A percentile compares a stretch with the other conserved stretches of the same genome.
phyloP scores from a whole-genome alignment of 53 echinoderm and acorn worm species.

The Temnopleurus reevesii region DNA sequence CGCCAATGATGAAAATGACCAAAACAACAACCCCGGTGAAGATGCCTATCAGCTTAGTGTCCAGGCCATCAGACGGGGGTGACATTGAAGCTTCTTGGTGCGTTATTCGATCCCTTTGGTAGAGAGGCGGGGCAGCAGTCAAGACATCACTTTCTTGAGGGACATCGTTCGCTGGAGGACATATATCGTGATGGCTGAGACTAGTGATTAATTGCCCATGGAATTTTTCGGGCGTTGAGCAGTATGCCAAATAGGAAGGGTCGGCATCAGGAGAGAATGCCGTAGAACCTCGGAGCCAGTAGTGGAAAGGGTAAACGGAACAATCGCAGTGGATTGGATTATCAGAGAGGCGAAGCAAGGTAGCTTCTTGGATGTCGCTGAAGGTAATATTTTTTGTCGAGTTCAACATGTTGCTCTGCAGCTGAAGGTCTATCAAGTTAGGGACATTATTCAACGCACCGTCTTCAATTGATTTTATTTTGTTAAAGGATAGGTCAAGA shows the following conservation, averaged over 20 bases:
- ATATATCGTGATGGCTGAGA: slow-evolving; percentile 26
- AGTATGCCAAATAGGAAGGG: neutral
- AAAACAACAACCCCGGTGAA: neutral
- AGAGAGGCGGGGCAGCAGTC: neutral
- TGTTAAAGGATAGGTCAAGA: slow-evolving; percentile 38
- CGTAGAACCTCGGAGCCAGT: slow-evolving; percentile 31
- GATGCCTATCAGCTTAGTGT: neutral
- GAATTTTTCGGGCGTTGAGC: neutral
- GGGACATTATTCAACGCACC: neutral
- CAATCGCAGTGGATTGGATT: slow-evolving; percentile 51
- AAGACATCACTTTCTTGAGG: too few relatives aligned
- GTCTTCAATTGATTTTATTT: slow-evolving; percentile 18
- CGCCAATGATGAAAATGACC: neutral
- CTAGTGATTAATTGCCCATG: neutral
- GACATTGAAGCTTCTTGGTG: neutral
- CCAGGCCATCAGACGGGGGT: neutral
- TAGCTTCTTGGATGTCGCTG: neutral
- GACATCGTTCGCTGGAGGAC: neutral
- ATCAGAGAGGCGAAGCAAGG: neutral
- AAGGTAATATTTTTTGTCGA: slow-evolving; percentile 43
- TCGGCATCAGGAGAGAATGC: neutral
- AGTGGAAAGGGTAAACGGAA: slow-evolving; percentile 28
- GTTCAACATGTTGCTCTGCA: slow-evolving; percentile 1
- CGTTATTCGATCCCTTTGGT: neutral
- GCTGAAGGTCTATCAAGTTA: neutral